Conservation (phyloP, 2,113 vertebrate species). For the Podarcis cretensis region DNA sequence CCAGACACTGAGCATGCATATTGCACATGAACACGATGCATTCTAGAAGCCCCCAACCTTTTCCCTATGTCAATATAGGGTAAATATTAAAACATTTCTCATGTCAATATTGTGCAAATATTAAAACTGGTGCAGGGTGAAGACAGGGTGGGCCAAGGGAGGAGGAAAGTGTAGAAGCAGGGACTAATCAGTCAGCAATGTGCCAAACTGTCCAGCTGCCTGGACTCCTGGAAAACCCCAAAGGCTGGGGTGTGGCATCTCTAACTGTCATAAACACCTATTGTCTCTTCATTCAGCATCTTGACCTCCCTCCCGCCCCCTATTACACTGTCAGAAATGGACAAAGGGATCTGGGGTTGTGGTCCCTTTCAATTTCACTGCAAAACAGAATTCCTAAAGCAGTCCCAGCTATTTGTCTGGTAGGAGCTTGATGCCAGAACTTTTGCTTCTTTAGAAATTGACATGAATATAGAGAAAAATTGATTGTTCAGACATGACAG, state of each 20-base stretch:
- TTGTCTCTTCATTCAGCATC: neutral
- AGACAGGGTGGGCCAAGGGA: neutral
- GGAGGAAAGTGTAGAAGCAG: neutral
- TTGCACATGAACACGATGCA: neutral
- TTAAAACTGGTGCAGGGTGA: neutral
- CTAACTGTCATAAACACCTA: neutral
- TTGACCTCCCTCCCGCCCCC: neutral
- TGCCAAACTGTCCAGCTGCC: slow-evolving; percentile 11
- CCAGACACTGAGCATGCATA: neutral
- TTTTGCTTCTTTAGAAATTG: too few relatives aligned
- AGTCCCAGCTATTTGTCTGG: neutral
- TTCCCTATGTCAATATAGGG: neutral
- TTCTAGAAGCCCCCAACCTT: neutral
- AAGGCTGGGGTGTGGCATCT: slow-evolving; percentile 14
- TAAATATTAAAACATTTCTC: neutral
- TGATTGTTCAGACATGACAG: neutral
- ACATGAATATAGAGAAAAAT: neutral
- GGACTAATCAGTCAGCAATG: neutral
- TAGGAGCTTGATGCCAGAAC: neutral
- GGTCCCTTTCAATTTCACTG: neutral
- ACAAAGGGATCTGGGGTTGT: neutral
- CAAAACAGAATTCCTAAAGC: neutral
- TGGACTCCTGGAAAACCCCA: neutral
- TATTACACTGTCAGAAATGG: neutral
- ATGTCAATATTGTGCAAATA: neutral